These are phyloP conservation scores for Nomada lathburiana DNA, from an alignment of 2,888 invertebrate genomes.

Conservation along the genomic window DNA sequence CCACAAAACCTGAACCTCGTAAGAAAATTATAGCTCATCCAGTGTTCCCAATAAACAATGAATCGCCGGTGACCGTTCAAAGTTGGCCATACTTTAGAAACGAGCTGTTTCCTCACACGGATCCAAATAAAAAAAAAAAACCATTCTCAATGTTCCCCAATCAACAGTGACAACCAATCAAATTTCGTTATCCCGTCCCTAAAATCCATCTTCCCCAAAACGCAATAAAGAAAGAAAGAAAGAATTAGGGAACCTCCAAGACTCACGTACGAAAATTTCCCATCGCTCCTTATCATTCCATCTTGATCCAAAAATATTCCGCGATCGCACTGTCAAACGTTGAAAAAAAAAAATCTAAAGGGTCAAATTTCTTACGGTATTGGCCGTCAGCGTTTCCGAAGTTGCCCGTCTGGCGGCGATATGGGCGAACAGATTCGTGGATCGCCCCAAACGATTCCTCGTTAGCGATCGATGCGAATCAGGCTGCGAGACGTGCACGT, in stretches of 20 bases:
- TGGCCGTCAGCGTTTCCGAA: slow-evolving; percentile 16
- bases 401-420: slow-evolving; percentile 63
- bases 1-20: too few species aligned
- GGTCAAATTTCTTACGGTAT: slow-evolving; percentile 16
- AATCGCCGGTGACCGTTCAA: too few species aligned
- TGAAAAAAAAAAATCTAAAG: not conserved
- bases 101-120: not conserved
- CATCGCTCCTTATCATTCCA: not conserved
- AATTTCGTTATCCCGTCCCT: not conserved
- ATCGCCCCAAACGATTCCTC: slow-evolving; percentile 42
- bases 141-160: not conserved
- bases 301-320: not conserved
- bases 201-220: too few species aligned
- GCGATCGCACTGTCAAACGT: not conserved
- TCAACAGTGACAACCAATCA: too few species aligned
- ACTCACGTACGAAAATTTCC: not conserved
- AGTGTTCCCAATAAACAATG: too few species aligned
- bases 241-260: too few species aligned
- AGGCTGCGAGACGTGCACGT: slow-evolving; percentile 56
- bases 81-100: not conserved
- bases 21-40: too few species aligned
- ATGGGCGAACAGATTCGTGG: slow-evolving; percentile 40
- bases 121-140: not conserved
- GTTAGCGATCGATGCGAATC: slow-evolving; percentile 63
- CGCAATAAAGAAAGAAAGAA: too few species aligned